Base-by-base conservation (phyloP, 2,113 vertebrate genomes). In the Boulengeromyrus knoepffleri region DNA sequence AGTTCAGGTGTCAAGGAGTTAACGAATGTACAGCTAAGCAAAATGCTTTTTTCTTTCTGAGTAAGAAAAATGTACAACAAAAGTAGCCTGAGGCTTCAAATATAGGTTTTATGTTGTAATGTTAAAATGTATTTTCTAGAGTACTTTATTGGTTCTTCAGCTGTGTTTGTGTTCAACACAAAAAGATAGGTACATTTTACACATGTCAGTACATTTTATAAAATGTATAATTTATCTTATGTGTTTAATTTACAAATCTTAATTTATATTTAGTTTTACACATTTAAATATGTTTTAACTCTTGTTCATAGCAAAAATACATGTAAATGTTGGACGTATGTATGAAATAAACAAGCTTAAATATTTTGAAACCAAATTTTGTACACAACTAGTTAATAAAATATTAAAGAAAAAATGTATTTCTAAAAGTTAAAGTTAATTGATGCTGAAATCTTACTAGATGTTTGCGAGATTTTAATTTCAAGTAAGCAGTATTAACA, bases 401-500 rank as follows among this genome's bases (percentile, higher is more conserved):
- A 27, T n/a, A n/a, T 62, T 62, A n/a, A 27, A 10, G 7, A n/a
- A 66, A 77, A 77, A 19, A 77, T 77, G 1, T 77, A 36, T 39
- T 77, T 0, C 13, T 74, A n/a, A 17, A 77, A 27, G 8, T 39
- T 9, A 47, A 19, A 88, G 5, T 74, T 36, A 86, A 74, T 87
- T 62, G 0, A 84, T 87, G 85, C 58, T 88, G 83, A 89, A 90
- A 89, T 88, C 90, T 92, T 91, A 92, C 49, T 91, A 92, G 90
- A 90, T 89, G 90, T 91, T 91, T 89, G 83, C 45, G 85, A 92
- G 93, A 94, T 94, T 93, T 93, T 93, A 91, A 93, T 94, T 90
- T 91, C 87, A 93, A 88, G 91, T 80, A 93, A 92, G 77, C 91
- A 91, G 92, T 92, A 93, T 94, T 94, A 94, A 94, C 92, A 92